Evolutionary conservation across 2,797 vertebrate species (phyloP).

Genomic region (Erpetoichthys calabaricus): DNA sequence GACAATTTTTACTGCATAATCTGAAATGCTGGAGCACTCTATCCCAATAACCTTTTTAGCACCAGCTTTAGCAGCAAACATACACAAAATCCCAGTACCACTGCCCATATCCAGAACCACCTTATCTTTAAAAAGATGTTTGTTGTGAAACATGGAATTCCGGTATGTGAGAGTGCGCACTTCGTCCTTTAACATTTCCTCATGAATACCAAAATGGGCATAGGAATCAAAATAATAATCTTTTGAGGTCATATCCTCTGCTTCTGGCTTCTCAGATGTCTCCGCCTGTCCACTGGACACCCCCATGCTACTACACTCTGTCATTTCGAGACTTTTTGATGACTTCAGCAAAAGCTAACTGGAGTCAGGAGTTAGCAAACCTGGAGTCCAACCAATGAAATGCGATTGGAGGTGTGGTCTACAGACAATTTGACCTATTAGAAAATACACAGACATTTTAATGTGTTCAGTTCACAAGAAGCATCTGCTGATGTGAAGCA

Average conservation of each 20-base stretch:
- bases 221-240: constrained; percentile 94
- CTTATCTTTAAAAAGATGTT: constrained; percentile 87
- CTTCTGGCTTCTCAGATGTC: constrained; percentile 66
- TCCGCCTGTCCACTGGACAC: constrained; percentile 68
- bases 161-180: constrained; percentile 85
- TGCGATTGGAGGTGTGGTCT: too few species aligned
- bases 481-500: too few species aligned
- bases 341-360: too few species aligned
- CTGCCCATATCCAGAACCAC: constrained; percentile 86
- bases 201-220: constrained; percentile 85
- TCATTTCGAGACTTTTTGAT: too few species aligned
- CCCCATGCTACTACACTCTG: too few species aligned
- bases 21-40: constrained; percentile 86
- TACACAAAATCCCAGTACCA: constrained; percentile 85
- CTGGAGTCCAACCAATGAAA: too few species aligned
- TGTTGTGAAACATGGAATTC: constrained; percentile 93
- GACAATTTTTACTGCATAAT: constrained; percentile 86
- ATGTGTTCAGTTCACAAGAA: too few species aligned
- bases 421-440: too few species aligned
- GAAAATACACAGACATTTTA: too few species aligned
- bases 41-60: constrained; percentile 89
- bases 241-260: constrained; percentile 90
- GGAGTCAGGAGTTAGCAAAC: too few species aligned
- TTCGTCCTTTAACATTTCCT: constrained; percentile 93
- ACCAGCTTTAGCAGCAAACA: constrained; percentile 87